Percentiles rank a stretch among this genome's conserved stretches.
Conservation (phyloP, 2,113 vertebrate genomes). For the Coptodon bakossiorum region DNA sequence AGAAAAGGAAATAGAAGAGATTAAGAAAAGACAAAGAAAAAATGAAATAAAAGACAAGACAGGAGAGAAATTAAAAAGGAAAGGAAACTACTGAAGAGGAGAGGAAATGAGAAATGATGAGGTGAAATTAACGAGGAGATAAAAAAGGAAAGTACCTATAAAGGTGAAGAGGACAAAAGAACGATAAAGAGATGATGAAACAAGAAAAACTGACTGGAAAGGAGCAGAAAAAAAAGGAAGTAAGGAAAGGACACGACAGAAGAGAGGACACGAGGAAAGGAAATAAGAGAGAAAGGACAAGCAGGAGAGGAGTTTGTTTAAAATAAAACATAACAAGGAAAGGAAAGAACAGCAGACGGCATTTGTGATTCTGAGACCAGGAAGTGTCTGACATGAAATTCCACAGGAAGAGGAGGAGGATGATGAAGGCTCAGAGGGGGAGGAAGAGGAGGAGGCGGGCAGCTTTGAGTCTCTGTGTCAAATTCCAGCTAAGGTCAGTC, state of each 20-base stretch:
- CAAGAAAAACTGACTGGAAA: neutral
- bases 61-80: neutral
- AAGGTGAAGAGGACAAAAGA: neutral
- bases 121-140: neutral
- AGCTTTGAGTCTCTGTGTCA: neutral
- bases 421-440: neutral
- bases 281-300: neutral
- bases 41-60: fast-evolving
- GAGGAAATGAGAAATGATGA: neutral
- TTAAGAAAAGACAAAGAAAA: neutral
- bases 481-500: conserved; percentile 23
- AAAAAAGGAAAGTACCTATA: neutral
- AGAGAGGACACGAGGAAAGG: neutral
- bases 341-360: neutral
- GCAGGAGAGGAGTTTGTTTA: neutral
- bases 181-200: neutral
- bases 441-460: neutral
- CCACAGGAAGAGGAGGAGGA: neutral
- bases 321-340: neutral
- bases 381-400: neutral
- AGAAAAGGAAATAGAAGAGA: neutral
- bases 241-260: neutral
- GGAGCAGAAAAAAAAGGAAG: neutral
- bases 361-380: neutral
- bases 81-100: neutral